phyloP scores from a whole-genome alignment of 2,797 vertebrate genomes.

The Aselliscus stoliczkanus region DNA sequence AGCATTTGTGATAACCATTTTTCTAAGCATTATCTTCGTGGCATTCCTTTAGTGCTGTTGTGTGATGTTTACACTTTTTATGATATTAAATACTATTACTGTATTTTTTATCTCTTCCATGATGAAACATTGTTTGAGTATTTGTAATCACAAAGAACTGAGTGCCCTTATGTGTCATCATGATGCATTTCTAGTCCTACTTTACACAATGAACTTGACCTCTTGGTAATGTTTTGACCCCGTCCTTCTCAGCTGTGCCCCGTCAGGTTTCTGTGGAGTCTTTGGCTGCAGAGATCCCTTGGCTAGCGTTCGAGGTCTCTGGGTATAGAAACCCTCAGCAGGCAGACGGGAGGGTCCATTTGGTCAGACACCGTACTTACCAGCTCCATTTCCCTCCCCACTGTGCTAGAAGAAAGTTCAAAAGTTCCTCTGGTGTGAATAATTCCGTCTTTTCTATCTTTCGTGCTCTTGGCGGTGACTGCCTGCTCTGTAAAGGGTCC shows the following conservation, averaged over 20 bases:
- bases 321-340: rapidly evolving
- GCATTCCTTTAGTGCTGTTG: not conserved
- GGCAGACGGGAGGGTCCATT: not conserved
- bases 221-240: not conserved
- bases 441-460: not conserved
- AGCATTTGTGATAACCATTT: not conserved
- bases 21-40: not conserved
- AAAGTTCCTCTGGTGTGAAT: not conserved
- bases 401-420: not conserved
- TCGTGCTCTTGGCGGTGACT: not conserved
- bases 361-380: rapidly evolving
- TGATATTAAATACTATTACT: not conserved
- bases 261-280: not conserved
- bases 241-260: not conserved
- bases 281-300: not conserved
- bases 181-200: not conserved
- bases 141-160: not conserved
- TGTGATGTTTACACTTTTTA: not conserved
- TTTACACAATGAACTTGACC: not conserved
- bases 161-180: not conserved
- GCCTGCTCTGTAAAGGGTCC: too few relatives aligned
- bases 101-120: not conserved
- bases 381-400: too few relatives aligned
- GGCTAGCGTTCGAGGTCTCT: too few relatives aligned
- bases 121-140: not conserved